Evolutionary conservation across 2,797 vertebrate species (phyloP), one percentile per base, ranked within the genome.

Genomic region (Brotula barbata): DNA sequence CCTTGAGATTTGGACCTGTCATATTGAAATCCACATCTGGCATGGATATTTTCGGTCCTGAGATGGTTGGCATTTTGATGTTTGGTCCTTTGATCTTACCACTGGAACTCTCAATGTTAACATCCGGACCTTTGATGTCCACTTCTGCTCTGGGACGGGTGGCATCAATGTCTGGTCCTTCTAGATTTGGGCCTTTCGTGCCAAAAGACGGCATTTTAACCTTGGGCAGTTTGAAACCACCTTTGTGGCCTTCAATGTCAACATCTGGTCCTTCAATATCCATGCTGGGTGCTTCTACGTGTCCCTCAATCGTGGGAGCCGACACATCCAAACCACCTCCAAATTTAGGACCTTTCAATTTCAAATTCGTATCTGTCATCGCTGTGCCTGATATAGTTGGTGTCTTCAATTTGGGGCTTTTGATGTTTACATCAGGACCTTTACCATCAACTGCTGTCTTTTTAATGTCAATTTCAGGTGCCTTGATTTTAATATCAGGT

Each of bases 81-180:
- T 60, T 79, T 5, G 88, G 76, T 3, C 81, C 78, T 28, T 74
- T 78, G 0, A 66, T 1, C 0, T 78, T 78, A 2, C 76, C 82
- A 14, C 2, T 1, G 0, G 74, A 70, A 0, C 59, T 56, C 12
- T 70, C 31, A 23, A 73, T 2, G 2, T 72, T 25, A 42, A 84
- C 5, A 4, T 85, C 75, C 6, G 73, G 28, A 2, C 14, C 16
- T 25, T 63, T 16, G 17, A 46, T 19, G 9, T 53, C 59, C 25
- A 53, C n/a, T n/a, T n/a, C n/a, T n/a, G n/a, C n/a, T n/a, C n/a
- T n/a, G n/a, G n/a, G n/a, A n/a, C n/a, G n/a, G n/a, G n/a, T n/a
- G n/a, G n/a, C n/a, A n/a, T n/a, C n/a, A n/a, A n/a, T n/a, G n/a
- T n/a, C n/a, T n/a, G n/a, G n/a, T n/a, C n/a, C n/a, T n/a, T n/a